phyloP scores from a whole-genome alignment of 2,888 invertebrate species.

The Sphecodes monilicornis region DNA sequence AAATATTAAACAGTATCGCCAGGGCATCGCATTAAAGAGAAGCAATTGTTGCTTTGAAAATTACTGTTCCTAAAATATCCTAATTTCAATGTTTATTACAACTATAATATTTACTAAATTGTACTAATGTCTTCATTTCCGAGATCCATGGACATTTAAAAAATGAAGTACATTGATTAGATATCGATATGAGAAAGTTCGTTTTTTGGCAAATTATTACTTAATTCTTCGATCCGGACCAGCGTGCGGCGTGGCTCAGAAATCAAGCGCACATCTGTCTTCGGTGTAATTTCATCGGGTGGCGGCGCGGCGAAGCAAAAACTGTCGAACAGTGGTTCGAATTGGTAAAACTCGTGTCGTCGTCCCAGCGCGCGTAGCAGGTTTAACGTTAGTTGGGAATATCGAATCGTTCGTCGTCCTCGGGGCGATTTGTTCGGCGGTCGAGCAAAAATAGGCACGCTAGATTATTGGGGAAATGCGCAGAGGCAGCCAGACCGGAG shows the following conservation, averaged over 20 bases:
- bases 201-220: too few species aligned
- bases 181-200: too few species aligned
- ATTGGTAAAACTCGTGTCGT: neutral
- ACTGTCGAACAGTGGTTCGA: neutral
- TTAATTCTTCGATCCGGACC: neutral
- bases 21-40: neutral
- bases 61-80: neutral
- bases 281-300: constrained; percentile 23
- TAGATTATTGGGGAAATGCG: neutral
- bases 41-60: neutral
- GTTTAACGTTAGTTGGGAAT: constrained; percentile 3
- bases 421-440: constrained; percentile 26
- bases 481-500: constrained; percentile 6
- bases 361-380: neutral
- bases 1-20: too few species aligned
- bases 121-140: neutral
- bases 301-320: neutral
- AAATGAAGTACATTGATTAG: neutral
- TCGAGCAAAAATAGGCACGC: constrained; percentile 34
- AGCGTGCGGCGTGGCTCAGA: neutral
- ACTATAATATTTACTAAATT: neutral
- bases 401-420: constrained; percentile 9
- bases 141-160: neutral
- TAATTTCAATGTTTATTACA: neutral
- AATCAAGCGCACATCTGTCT: constrained; percentile 37